A percentile compares a stretch with the other conserved stretches of the same genome.
phyloP scores from a whole-genome alignment of 2,113 vertebrate genomes.

The Bos indicus region DNA sequence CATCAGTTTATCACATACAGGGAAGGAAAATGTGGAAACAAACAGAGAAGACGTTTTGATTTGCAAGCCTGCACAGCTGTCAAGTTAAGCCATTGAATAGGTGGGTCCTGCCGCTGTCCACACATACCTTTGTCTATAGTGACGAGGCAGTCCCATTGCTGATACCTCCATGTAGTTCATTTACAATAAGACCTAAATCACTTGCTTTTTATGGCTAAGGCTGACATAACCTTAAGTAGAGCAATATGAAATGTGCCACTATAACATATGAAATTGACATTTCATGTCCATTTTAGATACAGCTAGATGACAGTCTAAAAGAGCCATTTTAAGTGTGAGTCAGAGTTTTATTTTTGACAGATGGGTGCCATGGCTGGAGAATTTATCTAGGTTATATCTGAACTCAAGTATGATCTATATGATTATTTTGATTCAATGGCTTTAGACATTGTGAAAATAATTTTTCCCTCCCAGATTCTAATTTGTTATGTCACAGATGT shows the following conservation, averaged over 20 bases:
- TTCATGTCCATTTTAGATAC: conserved; percentile 30
- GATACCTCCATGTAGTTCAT: not conserved
- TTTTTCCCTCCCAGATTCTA: conserved; percentile 57
- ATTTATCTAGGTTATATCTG: conserved; percentile 52
- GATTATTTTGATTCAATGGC: conserved; percentile 74
- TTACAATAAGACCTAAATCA: conserved; percentile 31
- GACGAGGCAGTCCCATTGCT: not conserved
- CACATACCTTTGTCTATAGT: not conserved
- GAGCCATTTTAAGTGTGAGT: conserved; percentile 40
- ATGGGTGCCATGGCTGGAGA: conserved; percentile 40
- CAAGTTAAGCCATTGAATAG: not conserved
- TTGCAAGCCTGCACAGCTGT: not conserved
- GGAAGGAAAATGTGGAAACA: not conserved
- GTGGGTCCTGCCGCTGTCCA: not conserved
- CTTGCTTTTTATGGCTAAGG: not conserved
- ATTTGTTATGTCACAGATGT: conserved; percentile 53
- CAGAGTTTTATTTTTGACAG: conserved; percentile 53
- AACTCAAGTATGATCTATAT: conserved; percentile 68
- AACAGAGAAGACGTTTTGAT: not conserved
- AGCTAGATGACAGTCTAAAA: conserved; percentile 22
- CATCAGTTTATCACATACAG: not conserved
- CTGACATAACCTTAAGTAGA: not conserved
- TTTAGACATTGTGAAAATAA: conserved; percentile 59
- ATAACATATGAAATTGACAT: not conserved
- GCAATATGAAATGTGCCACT: not conserved